Conservation (phyloP, 1,140 invertebrate species). For the Archivesica marissinica region DNA sequence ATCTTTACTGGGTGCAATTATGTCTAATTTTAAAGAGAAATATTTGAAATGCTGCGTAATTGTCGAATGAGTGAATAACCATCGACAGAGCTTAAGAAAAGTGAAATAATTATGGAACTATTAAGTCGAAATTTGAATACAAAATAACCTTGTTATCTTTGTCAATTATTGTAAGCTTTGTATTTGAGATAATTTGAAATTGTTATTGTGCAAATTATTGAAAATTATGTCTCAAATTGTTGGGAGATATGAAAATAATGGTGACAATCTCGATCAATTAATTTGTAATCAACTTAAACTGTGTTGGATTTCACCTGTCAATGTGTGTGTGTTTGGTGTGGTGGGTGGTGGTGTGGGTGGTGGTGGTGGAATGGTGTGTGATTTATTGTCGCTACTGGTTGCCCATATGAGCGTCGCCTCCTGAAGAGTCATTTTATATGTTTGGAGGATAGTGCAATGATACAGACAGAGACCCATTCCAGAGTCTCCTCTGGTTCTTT, state of each 20-base stretch:
- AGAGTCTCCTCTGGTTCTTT: too few relatives aligned
- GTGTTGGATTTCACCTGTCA: background rate
- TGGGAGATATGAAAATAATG: slow-evolving; percentile 19
- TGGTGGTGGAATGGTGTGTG: too few relatives aligned
- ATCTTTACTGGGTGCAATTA: too few relatives aligned
- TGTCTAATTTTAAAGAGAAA: background rate
- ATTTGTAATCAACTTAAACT: slow-evolving; percentile 29
- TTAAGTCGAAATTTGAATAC: slow-evolving; percentile 2
- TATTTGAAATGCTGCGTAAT: background rate
- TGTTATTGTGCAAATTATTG: slow-evolving; percentile 7
- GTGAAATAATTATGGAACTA: background rate
- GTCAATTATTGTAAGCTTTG: background rate
- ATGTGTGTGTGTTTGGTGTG: too few relatives aligned
- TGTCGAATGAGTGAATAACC: background rate
- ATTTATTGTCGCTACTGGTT: too few relatives aligned
- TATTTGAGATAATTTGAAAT: background rate
- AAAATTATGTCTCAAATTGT: background rate
- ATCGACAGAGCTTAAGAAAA: background rate
- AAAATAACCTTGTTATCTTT: background rate
- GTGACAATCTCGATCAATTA: slow-evolving; percentile 26
- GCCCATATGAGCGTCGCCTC: too few relatives aligned
- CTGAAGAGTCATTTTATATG: too few relatives aligned
- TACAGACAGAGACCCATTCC: too few relatives aligned
- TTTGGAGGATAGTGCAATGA: too few relatives aligned
- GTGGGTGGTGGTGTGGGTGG: too few relatives aligned